Percentiles rank a stretch among this genome's conserved stretches.
Evolutionary conservation across 2,113 vertebrate genomes (phyloP).

Genomic region (Bubalus kerabau): DNA sequence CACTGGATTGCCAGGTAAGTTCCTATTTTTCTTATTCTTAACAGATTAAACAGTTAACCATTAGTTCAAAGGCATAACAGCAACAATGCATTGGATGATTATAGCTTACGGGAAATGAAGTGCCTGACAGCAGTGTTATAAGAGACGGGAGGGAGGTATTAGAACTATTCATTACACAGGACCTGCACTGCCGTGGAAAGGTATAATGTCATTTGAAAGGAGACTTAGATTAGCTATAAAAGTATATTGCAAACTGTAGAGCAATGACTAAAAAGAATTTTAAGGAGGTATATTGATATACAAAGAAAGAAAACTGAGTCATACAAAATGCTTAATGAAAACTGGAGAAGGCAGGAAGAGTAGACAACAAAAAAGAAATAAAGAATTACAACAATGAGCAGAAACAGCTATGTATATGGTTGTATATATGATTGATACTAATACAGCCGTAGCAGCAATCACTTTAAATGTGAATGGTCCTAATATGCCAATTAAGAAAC

Average conservation of each 20-base stretch:
- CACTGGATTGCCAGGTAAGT: not conserved
- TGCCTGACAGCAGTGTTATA: not conserved
- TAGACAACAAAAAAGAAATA: not conserved
- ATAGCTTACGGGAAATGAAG: not conserved
- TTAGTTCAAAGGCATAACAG: not conserved
- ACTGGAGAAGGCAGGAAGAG: not conserved
- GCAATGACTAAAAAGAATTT: not conserved
- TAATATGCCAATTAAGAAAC: not conserved
- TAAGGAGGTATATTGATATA: not conserved
- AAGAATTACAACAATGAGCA: not conserved
- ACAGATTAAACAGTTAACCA: not conserved
- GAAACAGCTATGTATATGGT: not conserved
- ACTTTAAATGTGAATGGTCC: not conserved
- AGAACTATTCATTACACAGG: not conserved
- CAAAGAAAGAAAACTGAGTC: not conserved
- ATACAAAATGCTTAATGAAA: not conserved
- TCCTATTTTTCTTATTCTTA: not conserved
- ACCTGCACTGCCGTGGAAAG: not conserved
- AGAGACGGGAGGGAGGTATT: not conserved
- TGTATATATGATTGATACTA: not conserved
- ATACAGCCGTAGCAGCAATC: not conserved
- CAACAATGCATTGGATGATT: not conserved
- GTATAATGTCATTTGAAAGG: not conserved
- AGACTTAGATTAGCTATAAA: not conserved
- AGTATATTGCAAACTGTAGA: not conserved